Evolutionary conservation across 1,140 invertebrate species (phyloP), one percentile per base, ranked within the genome.

Genomic region (Argopecten irradians): DNA sequence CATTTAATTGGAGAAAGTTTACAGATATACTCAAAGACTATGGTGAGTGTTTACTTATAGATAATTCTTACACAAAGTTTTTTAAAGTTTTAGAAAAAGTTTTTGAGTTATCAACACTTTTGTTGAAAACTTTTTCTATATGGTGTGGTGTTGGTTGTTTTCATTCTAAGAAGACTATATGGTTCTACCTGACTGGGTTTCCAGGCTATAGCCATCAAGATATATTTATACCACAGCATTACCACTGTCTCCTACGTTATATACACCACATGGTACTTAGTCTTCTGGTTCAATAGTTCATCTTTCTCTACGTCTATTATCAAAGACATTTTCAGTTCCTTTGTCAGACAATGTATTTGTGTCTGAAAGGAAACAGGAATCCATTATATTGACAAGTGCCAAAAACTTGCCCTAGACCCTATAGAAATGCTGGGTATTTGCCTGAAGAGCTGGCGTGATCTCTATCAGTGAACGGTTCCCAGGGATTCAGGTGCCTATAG

Each of bases 281-380:
- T 71, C 55, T 71, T 71, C 55, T 71, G 55, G 55, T 71, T 71
- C 55, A 71, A 71, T 71, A 71, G 55, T 71, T 71, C 55, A 71
- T 71, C 55, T 71, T 71, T 71, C 55, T n/a, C 0, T 28, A 71
- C 5, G 7, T 28, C 55, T 71, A 71, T 71, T 71, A 71, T 71
- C 55, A 71, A 28, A 71, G 55, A 28, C 55, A 71, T 71, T 71
- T 71, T 71, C 55, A 7, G 55, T 71, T 71, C 55, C 28, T 71
- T 71, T 71, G 55, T 71, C 55, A 71, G 55, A 71, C 55, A 71
- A 71, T 71, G 55, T 28, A 16, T 28, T 71, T 19, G 43, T 71
- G 55, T 71, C 55, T 71, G 55, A 71, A 71, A 71, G 55, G 55
- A 71, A 71, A 28, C 43, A 46, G 43, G 19, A 19, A 46, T 46